These are phyloP conservation scores for Chascanopsetta lugubris DNA, from an alignment of 2,113 vertebrate genomes.

Conservation along the genomic window DNA sequence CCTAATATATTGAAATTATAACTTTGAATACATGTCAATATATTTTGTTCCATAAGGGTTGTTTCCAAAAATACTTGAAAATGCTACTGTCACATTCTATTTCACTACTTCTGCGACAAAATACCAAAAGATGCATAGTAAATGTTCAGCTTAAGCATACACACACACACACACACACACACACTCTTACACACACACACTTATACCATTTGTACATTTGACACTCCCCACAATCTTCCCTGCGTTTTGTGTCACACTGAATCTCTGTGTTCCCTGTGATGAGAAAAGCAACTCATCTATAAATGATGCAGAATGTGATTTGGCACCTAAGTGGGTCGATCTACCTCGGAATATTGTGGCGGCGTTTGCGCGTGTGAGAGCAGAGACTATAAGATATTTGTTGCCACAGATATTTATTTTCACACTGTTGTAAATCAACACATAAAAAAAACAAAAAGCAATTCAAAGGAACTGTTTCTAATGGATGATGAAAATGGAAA, in stretches of 20 bases:
- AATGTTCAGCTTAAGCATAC: no score
- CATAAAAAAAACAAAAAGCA: conserved; percentile 45
- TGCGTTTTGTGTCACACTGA: conserved; percentile 25
- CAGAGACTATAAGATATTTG: conserved; percentile 33
- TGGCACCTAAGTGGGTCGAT: conserved; percentile 32
- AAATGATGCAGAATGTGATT: conserved; percentile 62
- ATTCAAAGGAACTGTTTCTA: conserved; percentile 52
- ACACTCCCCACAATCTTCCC: conserved; percentile 5
- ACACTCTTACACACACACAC: neutral
- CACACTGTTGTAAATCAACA: conserved; percentile 50
- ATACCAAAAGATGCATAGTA: no score
- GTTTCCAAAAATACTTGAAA: no score
- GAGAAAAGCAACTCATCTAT: conserved; percentile 58
- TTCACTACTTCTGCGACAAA: no score
- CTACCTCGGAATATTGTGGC: conserved; percentile 31
- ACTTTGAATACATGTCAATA: no score
- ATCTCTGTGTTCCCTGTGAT: conserved; percentile 31
- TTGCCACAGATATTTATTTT: conserved; percentile 47
- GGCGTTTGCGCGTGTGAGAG: conserved; percentile 28
- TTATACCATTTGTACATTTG: conserved; percentile 22
- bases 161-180: neutral
- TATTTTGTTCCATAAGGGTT: no score
- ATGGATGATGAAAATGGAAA: conserved; percentile 58
- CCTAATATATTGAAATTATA: no score
- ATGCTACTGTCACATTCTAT: no score